Evolutionary conservation across 2,113 vertebrate genomes (phyloP).

Genomic region (Ranitomeya variabilis): DNA sequence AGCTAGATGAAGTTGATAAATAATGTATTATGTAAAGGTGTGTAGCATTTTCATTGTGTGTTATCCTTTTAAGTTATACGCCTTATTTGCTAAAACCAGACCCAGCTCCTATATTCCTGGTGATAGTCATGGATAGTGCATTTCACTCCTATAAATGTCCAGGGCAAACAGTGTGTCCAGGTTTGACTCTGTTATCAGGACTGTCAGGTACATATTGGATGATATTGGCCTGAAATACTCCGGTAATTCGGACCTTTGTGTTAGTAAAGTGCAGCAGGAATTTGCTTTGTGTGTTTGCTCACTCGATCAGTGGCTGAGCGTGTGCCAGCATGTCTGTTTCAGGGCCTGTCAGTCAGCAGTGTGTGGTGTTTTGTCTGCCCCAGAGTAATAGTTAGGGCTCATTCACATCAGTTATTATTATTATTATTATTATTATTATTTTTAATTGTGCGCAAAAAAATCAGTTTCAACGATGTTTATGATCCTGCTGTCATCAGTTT

Average conservation of each 20-base stretch:
- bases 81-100: too few relatives aligned
- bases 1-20: too few relatives aligned
- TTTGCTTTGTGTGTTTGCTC: neutral
- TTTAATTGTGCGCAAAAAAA: too few relatives aligned
- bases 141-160: too few relatives aligned
- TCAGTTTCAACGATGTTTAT: too few relatives aligned
- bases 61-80: too few relatives aligned
- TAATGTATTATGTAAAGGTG: too few relatives aligned
- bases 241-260: slow-evolving; percentile 2
- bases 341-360: neutral
- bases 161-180: neutral
- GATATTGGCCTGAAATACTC: slow-evolving; percentile 14
- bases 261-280: slow-evolving; percentile 7
- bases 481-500: too few relatives aligned
- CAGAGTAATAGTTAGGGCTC: too few relatives aligned
- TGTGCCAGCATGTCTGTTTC: neutral
- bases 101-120: neutral
- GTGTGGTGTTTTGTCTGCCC: neutral
- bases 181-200: neutral
- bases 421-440: too few relatives aligned
- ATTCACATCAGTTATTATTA: too few relatives aligned
- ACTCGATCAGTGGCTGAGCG: neutral
- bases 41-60: too few relatives aligned
- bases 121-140: neutral
- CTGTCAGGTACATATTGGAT: slow-evolving; percentile 14